Evolutionary conservation across 2,113 vertebrate species (phyloP).

Genomic region (Aegotheles bennettii): DNA sequence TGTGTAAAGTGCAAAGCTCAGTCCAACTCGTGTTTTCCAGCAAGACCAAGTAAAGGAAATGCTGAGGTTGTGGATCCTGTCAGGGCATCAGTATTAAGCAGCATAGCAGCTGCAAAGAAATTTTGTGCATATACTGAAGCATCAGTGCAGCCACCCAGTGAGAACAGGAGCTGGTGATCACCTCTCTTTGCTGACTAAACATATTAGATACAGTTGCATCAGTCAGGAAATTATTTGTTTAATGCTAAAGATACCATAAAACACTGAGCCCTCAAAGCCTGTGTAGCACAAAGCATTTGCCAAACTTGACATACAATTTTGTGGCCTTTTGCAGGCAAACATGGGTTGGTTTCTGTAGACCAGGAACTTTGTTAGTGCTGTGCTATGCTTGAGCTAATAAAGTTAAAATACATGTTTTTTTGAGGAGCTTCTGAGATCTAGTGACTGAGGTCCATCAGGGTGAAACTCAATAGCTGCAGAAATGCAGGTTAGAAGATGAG

Average conservation of each 20-base stretch:
- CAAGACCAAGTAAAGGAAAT: background rate
- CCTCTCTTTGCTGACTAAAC: background rate
- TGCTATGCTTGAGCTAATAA: background rate
- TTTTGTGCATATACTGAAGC: background rate
- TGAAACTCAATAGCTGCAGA: background rate
- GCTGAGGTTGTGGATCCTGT: background rate
- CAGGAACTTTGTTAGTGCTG: background rate
- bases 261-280: background rate
- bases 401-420: background rate
- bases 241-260: background rate
- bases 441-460: background rate
- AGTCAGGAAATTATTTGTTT: background rate
- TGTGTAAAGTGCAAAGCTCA: background rate
- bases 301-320: background rate
- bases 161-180: background rate
- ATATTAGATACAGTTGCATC: background rate
- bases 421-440: background rate
- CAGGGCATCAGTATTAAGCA: background rate
- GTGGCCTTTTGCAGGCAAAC: background rate
- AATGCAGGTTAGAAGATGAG: background rate
- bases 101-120: background rate
- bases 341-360: background rate
- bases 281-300: background rate
- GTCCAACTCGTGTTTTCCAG: background rate
- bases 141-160: background rate